Percentiles rank a stretch among this genome's conserved stretches.
Evolutionary conservation across 2,797 vertebrate species (phyloP).

Genomic region (Oreochromis mossambicus): DNA sequence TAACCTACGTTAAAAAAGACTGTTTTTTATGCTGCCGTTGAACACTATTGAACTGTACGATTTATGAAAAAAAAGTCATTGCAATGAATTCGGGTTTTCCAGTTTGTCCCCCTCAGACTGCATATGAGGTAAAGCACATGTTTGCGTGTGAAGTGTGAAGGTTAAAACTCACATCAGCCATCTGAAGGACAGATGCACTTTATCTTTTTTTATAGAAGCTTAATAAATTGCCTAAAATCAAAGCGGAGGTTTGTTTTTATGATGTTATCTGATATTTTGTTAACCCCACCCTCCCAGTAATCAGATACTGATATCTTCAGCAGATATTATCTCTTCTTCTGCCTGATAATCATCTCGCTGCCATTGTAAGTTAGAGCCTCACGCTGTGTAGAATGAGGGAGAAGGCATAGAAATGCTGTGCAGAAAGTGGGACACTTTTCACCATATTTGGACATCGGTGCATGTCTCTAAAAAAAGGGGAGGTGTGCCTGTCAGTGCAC

Average conservation of each 20-base stretch:
- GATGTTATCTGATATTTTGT: not conserved
- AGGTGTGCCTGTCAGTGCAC: not conserved
- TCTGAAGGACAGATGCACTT: not conserved
- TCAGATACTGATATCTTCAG: not conserved
- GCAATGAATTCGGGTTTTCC: not conserved
- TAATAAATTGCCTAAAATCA: not conserved
- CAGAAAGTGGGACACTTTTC: not conserved
- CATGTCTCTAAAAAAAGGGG: not conserved
- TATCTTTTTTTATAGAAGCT: not conserved
- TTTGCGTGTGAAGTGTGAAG: not conserved
- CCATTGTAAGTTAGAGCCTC: not conserved
- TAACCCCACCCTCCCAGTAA: not conserved
- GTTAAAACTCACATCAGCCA: not conserved
- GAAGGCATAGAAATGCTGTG: not conserved
- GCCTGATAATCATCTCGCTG: not conserved
- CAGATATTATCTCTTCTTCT: not conserved
- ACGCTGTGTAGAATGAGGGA: not conserved
- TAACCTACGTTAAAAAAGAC: not conserved
- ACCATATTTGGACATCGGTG: not conserved
- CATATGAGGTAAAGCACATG: not conserved
- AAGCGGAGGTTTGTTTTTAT: not conserved
- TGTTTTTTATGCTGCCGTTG: not conserved
- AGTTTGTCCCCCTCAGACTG: not conserved
- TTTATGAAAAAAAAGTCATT: not conserved
- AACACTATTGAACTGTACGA: not conserved